Percentiles rank a stretch among this genome's conserved stretches.
Conservation (phyloP, 2,888 invertebrate species). For the Spisula solida region DNA sequence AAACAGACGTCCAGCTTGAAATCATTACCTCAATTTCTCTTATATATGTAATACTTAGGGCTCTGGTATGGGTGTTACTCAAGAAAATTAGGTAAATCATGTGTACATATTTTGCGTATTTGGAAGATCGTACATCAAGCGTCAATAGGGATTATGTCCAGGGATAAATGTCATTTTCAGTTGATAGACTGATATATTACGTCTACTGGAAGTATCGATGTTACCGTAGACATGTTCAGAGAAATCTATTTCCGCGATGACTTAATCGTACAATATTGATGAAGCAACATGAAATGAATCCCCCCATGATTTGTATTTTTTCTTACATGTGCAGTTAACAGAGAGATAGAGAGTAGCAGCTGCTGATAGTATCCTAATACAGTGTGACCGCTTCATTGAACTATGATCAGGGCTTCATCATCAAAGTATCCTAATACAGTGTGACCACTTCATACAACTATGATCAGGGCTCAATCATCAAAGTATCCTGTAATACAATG, state of each 20-base stretch:
- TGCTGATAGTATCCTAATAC: background rate
- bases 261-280: slow-evolving; percentile 24
- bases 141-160: background rate
- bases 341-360: background rate
- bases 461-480: no score
- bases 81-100: background rate
- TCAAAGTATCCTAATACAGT: no score
- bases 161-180: background rate
- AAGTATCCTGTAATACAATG: no score
- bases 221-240: background rate
- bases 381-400: no score
- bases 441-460: no score
- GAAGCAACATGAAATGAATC: background rate
- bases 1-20: no score
- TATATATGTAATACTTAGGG: no score
- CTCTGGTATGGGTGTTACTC: no score
- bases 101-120: background rate
- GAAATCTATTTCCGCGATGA: slow-evolving; percentile 3
- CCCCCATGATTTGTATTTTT: slow-evolving; percentile 1
- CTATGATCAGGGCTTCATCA: no score
- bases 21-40: no score
- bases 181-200: background rate
- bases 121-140: slow-evolving; percentile 6
- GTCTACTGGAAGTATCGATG: background rate
- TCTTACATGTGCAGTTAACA: background rate